phyloP scores from a whole-genome alignment of 2,888 invertebrate genomes.

The Nycteola revayana region DNA sequence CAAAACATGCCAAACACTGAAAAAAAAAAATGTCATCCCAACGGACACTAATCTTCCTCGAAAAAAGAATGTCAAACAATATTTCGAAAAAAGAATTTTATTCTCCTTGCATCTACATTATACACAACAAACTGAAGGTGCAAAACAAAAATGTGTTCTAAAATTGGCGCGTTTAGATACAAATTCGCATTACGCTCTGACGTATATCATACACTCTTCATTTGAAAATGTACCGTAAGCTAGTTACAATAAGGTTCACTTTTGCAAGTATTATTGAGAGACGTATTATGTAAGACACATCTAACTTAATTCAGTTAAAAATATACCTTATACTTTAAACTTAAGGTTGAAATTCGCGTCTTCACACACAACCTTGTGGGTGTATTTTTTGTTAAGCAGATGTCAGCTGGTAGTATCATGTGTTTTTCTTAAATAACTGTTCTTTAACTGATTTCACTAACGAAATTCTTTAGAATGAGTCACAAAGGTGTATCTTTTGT shows the following conservation, averaged over 20 bases:
- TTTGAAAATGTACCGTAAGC: too few relatives aligned
- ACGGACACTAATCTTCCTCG: neutral
- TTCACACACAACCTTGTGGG: conserved; percentile 16
- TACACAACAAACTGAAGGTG: conserved; percentile 5
- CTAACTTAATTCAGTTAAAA: too few relatives aligned
- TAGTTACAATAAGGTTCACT: too few relatives aligned
- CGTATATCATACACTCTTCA: too few relatives aligned
- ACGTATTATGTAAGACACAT: too few relatives aligned
- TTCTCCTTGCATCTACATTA: neutral
- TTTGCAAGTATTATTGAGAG: too few relatives aligned
- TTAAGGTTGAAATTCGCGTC: conserved; percentile 4
- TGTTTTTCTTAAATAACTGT: conserved; percentile 62
- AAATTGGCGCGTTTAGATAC: conserved; percentile 8
- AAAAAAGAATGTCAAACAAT: conserved; percentile 2
- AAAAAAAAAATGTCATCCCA: too few relatives aligned
- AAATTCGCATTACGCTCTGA: too few relatives aligned
- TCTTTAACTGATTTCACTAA: conserved; percentile 62
- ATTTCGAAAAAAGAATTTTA: conserved; percentile 9
- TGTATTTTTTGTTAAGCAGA: conserved; percentile 48
- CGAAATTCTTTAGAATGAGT: conserved; percentile 39
- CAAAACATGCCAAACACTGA: too few relatives aligned
- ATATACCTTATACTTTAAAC: fast-evolving
- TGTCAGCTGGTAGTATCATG: conserved; percentile 70
- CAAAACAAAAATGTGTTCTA: conserved; percentile 15
- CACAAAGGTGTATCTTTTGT: conserved; percentile 14